phyloP scores from a whole-genome alignment of 2,797 vertebrate genomes.

The Muscicapa striata region DNA sequence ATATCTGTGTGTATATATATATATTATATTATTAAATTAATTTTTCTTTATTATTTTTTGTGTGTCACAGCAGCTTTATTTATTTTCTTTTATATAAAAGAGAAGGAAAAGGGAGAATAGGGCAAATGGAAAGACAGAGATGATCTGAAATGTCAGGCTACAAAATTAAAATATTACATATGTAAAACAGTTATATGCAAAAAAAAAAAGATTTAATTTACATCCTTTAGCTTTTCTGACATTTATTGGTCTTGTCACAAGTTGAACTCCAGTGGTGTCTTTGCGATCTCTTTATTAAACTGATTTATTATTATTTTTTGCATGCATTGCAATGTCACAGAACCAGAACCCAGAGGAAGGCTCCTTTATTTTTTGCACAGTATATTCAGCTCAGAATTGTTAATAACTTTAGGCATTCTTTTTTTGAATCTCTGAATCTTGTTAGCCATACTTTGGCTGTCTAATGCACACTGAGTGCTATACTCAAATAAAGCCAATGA shows the following conservation, averaged over 20 bases:
- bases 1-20: conserved; percentile 85
- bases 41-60: conserved; percentile 75
- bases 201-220: conserved; percentile 53
- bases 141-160: conserved; percentile 70
- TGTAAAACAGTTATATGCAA: conserved; percentile 62
- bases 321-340: conserved; percentile 74
- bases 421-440: conserved; percentile 17
- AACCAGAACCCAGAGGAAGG: conserved; percentile 71
- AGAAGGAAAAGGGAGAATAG: conserved; percentile 71
- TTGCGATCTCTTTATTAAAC: conserved; percentile 64
- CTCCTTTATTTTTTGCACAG: conserved; percentile 63
- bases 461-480: conserved; percentile 49
- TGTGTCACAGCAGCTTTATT: conserved; percentile 84
- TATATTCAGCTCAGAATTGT: conserved; percentile 32
- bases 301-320: conserved; percentile 52
- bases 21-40: conserved; percentile 85
- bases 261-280: conserved; percentile 62
- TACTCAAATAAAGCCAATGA: conserved; percentile 56
- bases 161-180: conserved; percentile 75
- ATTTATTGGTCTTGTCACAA: conserved; percentile 66
- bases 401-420: conserved; percentile 14
- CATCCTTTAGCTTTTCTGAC: conserved; percentile 73
- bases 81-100: conserved; percentile 80
- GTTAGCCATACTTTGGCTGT: conserved; percentile 57
- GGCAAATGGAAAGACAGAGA: conserved; percentile 74